phyloP scores from a whole-genome alignment of 2,888 invertebrate genomes.

The Lasioglossum villosulum region DNA sequence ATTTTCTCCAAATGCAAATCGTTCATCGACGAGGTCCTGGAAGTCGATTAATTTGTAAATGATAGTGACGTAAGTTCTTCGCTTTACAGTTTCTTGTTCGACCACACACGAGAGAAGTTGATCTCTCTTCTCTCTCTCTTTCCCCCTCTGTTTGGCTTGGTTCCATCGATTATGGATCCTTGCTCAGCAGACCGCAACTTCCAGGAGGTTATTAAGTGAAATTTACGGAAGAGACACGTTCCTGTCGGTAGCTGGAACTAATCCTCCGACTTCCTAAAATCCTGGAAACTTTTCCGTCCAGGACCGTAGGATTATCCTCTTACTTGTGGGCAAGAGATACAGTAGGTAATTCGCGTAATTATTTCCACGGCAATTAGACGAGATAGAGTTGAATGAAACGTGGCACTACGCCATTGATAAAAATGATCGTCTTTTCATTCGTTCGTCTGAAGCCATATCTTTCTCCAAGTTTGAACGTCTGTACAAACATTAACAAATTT shows the following conservation, averaged over 20 bases:
- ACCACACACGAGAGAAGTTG: neutral
- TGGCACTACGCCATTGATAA: neutral
- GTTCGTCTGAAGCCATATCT: no score
- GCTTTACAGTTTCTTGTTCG: neutral
- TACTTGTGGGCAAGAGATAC: conserved; percentile 8
- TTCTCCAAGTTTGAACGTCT: no score
- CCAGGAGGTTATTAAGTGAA: conserved; percentile 13
- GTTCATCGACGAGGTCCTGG: no score
- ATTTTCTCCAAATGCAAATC: neutral
- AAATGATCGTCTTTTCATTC: neutral
- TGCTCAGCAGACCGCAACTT: neutral
- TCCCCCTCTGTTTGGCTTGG: neutral
- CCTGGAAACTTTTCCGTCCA: conserved; percentile 27
- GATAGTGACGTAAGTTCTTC: neutral
- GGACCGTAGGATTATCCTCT: conserved; percentile 30
- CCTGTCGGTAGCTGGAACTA: conserved; percentile 17
- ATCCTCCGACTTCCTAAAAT: conserved; percentile 27
- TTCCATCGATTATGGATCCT: neutral
- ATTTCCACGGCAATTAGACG: neutral
- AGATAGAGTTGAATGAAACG: neutral
- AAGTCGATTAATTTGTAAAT: no score
- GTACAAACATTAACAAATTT: no score
- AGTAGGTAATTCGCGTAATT: conserved; percentile 28
- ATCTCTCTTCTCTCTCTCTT: neutral
- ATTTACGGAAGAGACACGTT: conserved; percentile 20